Base-by-base conservation (phyloP, 2,888 invertebrate genomes). In the Molorchus minor region DNA sequence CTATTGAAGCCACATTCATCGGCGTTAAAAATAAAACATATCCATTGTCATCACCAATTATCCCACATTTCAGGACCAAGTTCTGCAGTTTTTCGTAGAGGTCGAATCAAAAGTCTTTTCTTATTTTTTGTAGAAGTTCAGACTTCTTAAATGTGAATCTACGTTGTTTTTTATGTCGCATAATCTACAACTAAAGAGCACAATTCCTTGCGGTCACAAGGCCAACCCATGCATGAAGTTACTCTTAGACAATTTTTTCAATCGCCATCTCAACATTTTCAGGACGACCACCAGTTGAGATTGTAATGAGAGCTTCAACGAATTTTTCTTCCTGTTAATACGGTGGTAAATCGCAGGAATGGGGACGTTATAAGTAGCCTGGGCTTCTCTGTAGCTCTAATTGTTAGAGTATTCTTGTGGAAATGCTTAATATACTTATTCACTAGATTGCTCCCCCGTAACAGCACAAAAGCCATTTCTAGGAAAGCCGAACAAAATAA, bases 1-100 rank as follows among this genome's bases (percentile, higher is more conserved):
- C 53, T 59, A 30, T 49, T 43, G 56, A 72, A 71, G 5, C 73
- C 70, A 29, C 40, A 61, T 57, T 71, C 72, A 53, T 73, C 72
- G 33, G 65, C 61, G 40, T 72, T 73, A 47, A 63, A 71, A 2
- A 71, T 46, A 51, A 72, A 70, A 8, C 46, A 25, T 25, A 51
- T 30, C 47, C 35, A 12, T 57, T 56, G 30, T 25, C 46, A 4
- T 49, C 43, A 12, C 35, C 49, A 33, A 40, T 45, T n/a, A 62
- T 36, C 35, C 41, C 44, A 53, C 57, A 19, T 17, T 47, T 35
- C 25, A 35, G 35, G 35, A 68, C 47, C 8, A 57, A 41, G 10
- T 67, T 41, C 4, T 25, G 25, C 21, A 71, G 51, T 46, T 66
- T 57, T 21, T 55, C 57, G 44, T 65, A 71, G 53, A 71, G 71